Conservation (phyloP, 2,797 vertebrate genomes). For the Lepus townsendii region DNA sequence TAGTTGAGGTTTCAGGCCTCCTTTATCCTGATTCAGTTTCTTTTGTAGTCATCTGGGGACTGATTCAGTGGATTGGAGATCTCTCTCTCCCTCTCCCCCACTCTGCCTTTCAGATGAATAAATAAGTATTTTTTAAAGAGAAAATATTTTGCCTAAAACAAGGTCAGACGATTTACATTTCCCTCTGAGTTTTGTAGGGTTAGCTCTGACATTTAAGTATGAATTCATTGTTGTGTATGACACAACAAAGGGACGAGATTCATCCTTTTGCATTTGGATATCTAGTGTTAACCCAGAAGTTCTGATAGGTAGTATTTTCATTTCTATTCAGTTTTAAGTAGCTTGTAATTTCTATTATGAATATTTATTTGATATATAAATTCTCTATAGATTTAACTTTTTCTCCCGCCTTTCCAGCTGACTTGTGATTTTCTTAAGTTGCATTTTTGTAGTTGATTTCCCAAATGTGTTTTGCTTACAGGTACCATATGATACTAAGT, state of each 20-base stretch:
- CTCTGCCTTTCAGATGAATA: too few species aligned
- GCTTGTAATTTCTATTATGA: background rate
- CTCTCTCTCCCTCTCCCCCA: too few species aligned
- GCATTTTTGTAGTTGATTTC: slow-evolving; percentile 20
- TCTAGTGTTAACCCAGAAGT: background rate
- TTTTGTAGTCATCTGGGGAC: too few species aligned
- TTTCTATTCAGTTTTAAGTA: slow-evolving; percentile 4
- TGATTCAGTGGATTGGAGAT: too few species aligned
- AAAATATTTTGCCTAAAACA: background rate
- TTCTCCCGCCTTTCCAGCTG: background rate
- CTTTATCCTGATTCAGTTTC: too few species aligned
- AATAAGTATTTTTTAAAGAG: too few species aligned
- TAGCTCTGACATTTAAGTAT: background rate
- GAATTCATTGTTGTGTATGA: background rate
- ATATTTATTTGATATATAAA: background rate
- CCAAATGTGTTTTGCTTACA: background rate
- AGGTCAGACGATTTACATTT: slow-evolving; percentile 24
- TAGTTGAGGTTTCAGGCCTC: too few species aligned
- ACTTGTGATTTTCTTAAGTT: slow-evolving; percentile 26
- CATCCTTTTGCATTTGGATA: background rate
- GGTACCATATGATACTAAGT: background rate
- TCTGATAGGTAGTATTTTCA: background rate
- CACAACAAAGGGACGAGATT: background rate
- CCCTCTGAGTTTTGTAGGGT: background rate
- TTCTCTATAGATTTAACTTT: background rate